Evolutionary conservation across 2,888 invertebrate species (phyloP), one percentile per base, ranked within the genome.

Genomic region (Macropis europaea): DNA sequence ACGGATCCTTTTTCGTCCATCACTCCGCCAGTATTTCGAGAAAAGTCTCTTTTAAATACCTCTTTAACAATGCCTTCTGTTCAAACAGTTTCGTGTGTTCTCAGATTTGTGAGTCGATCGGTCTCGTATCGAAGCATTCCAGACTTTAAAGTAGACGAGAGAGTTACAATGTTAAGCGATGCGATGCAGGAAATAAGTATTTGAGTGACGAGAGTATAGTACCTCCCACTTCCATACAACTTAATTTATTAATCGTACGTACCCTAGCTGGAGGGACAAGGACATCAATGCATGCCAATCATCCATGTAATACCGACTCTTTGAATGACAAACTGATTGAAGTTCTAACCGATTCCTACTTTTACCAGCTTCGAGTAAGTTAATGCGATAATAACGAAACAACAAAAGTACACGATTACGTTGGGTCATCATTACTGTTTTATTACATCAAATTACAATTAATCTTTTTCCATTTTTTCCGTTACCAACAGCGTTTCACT

Each of bases 131-230:
- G 45, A 13, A 43, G 63, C 61, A 69, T 63, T 56, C 67, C 56
- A 50, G 47, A 61, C 77, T 82, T 82, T 81, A 77, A 79, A 82
- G 70, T 73, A 72, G 63, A 79, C 73, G 73, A 72, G 61, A 76
- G 75, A 71, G 79, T 70, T 72, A 72, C 77, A 77, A 84, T 77
- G 82, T 84, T 82, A 73, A 61, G 61, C 76, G 54, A 61, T 73
- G 63, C 72, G 73, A 84, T 83, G 82, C 88, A 89, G 89, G 89
- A 90, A 90, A 88, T 89, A 83, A 76, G 86, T 83, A 88, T 89
- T 90, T 90, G 86, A 87, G 80, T 78, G 79, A 81, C 79, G 80
- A 84, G 81, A 81, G 84, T 76, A 77, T 77, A 71, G 73, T 74
- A 71, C 75, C 80, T 82, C 84, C 84, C 85, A 83, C 84, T 79